phyloP scores from a whole-genome alignment of 92 coral and sea anemone species.

The Parazoanthus atlanticus region DNA sequence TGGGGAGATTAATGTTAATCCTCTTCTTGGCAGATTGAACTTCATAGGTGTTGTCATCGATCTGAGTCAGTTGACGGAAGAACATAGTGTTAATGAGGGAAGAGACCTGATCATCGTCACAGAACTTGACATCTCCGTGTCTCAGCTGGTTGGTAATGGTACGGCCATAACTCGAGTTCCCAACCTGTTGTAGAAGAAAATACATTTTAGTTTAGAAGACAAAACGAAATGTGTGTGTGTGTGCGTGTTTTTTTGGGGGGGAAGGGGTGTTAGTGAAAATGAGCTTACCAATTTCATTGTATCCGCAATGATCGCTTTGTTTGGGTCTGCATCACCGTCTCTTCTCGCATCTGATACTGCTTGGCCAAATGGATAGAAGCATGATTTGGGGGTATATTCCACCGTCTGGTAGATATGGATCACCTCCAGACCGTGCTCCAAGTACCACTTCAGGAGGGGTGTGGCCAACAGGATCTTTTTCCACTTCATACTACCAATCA shows the following conservation, averaged over 20 bases:
- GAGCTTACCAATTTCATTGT: no score
- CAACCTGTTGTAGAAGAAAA: no score
- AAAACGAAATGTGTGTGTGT: no score
- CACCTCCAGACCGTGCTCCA: conserved; percentile 53
- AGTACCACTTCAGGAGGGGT: conserved; percentile 54
- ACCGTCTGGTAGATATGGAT: conserved; percentile 15
- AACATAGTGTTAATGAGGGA: conserved; percentile 22
- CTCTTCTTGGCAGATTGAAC: background rate
- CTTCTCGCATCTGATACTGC: no score
- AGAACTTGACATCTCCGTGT: conserved; percentile 46
- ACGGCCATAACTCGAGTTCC: background rate
- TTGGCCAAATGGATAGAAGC: background rate
- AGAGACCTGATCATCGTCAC: background rate
- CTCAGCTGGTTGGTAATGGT: conserved; percentile 38
- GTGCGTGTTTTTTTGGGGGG: no score
- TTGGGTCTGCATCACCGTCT: no score
- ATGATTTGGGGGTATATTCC: background rate
- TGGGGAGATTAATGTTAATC: background rate
- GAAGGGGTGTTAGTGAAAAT: no score
- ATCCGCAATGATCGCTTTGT: no score
- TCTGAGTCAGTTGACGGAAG: conserved; percentile 22
- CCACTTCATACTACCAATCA: conserved; percentile 25
- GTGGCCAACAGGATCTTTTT: conserved; percentile 57
- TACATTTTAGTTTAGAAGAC: no score
- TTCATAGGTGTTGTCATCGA: conserved; percentile 45